These are phyloP conservation scores for Planococcus citri DNA, from an alignment of 1,140 invertebrate species.

Conservation along the genomic window DNA sequence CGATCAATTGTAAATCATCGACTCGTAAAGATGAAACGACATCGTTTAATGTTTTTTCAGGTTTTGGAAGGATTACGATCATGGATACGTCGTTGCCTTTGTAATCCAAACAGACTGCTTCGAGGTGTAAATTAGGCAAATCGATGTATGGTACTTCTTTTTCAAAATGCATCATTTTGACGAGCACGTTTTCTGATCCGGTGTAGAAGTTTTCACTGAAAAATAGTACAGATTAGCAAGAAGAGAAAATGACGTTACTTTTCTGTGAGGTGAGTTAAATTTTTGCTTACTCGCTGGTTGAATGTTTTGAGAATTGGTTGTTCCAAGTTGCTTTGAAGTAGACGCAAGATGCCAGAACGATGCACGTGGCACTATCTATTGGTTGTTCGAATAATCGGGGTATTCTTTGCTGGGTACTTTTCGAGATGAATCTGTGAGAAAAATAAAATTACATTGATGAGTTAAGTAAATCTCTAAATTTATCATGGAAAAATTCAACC, in stretches of 20 bases:
- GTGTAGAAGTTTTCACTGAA: neutral
- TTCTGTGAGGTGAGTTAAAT: neutral
- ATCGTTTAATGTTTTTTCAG: neutral
- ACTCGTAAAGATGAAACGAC: neutral
- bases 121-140: neutral
- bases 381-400: neutral
- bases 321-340: neutral
- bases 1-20: neutral
- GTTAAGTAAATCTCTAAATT: too few species aligned
- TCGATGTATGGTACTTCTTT: neutral
- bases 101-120: neutral
- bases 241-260: neutral
- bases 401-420: neutral
- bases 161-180: neutral
- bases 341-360: neutral
- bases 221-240: neutral
- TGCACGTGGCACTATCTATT: neutral
- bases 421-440: neutral
- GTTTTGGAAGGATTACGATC: neutral
- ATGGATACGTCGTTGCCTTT: neutral
- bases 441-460: too few species aligned
- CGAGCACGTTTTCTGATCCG: neutral
- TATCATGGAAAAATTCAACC: too few species aligned
- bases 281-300: neutral
- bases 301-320: neutral